Conservation (phyloP, 2,113 vertebrate genomes). For the Myrmecobius fasciatus region DNA sequence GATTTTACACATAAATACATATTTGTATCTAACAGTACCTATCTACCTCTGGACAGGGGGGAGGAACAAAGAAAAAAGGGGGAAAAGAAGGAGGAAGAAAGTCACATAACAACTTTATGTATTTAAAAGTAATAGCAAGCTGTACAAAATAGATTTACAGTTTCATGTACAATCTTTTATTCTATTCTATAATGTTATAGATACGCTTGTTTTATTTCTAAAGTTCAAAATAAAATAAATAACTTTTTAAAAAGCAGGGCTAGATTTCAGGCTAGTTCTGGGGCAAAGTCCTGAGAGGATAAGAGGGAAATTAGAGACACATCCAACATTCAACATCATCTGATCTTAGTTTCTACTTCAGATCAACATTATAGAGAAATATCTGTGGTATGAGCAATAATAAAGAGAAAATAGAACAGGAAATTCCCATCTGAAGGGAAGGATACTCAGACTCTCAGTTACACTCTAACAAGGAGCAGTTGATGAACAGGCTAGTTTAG, state of each 20-base stretch:
- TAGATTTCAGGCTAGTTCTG: not conserved
- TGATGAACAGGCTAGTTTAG: not conserved
- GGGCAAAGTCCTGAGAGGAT: not conserved
- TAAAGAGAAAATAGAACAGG: not conserved
- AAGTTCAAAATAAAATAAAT: not conserved
- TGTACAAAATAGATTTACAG: not conserved
- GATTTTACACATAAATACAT: too few relatives aligned
- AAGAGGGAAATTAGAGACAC: not conserved
- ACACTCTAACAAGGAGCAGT: not conserved
- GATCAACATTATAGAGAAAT: not conserved
- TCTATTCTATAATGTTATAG: not conserved
- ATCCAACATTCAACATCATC: not conserved
- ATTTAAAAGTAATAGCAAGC: not conserved
- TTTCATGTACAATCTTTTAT: not conserved
- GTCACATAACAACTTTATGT: not conserved
- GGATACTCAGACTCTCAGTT: not conserved
- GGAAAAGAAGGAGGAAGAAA: not conserved
- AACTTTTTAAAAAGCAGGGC: too few relatives aligned
- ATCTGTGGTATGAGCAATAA: not conserved
- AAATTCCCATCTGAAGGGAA: not conserved
- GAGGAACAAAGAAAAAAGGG: not conserved
- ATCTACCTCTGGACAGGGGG: too few relatives aligned
- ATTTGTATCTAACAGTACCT: too few relatives aligned
- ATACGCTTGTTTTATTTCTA: not conserved
- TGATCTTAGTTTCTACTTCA: not conserved